Base-by-base conservation (phyloP, 2,888 invertebrate species). In the Liopterus haemorrhoidalis region DNA sequence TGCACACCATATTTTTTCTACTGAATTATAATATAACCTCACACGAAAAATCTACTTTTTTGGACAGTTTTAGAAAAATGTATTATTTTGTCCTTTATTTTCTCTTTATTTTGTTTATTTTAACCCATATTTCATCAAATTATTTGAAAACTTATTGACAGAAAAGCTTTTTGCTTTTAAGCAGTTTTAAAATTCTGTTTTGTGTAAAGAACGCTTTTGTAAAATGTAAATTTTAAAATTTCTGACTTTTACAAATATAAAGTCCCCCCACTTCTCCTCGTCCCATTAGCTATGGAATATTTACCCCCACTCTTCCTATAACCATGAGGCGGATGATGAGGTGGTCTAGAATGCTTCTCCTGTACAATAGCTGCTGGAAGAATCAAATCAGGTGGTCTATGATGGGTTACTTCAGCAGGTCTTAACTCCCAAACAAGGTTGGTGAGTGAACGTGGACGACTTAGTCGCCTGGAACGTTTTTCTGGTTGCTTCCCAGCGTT, bases 381-480 rank as follows among this genome's bases (percentile, higher is more conserved):
- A n/a, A n/a, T n/a, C n/a, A n/a, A n/a, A 54, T 59, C 44, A 57
- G 66, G 62, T 45, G 60, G 45, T 59, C 65, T 62, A 57, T 59
- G 5, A 49, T 63, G 65, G 41, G 61, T 56, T 52, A 64, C 64
- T 21, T 64, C 63, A 22, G 59, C 55, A 58, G 66, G 61, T 41
- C 66, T 66, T 2, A 65, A 59, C 64, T 88, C 87, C 88, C 88
- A 88, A 51, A 90, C 88, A 59, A 91, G 75, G 70, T 90, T 90
- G 50, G 88, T 89, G 61, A 91, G 71, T 48, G 89, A 89, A 56
- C 88, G 81, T 40, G 90, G 90, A 62, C 90, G 77, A 58, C 85
- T 86, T 48, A 91, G 67, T 59, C 84, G 83, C 56, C 87, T 76
- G 40, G 83, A 86, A 60, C 86, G 74, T 64, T 89, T 88, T 61